A percentile compares a stretch with the other conserved stretches of the same genome.
phyloP scores from a whole-genome alignment of 2,113 vertebrate genomes.

The Panthera uncia region DNA sequence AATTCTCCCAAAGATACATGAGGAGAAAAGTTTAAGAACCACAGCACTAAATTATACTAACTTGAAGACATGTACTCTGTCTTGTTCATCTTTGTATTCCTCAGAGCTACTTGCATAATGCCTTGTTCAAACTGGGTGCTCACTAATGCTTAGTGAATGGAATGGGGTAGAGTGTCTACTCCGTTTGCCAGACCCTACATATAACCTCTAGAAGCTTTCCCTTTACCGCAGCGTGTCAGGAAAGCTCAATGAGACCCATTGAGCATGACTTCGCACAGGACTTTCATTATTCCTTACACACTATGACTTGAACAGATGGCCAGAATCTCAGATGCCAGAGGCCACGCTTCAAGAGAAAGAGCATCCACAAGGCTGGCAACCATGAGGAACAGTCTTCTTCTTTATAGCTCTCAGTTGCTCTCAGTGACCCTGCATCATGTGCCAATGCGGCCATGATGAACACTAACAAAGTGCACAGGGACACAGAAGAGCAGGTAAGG shows the following conservation, averaged over 20 bases:
- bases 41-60: background rate
- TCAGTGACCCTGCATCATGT: background rate
- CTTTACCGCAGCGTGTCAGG: background rate
- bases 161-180: background rate
- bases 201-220: background rate
- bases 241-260: background rate
- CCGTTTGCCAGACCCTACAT: rapidly evolving
- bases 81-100: background rate
- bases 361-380: background rate
- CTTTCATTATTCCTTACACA: background rate
- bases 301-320: background rate
- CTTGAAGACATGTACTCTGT: background rate
- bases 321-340: background rate
- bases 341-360: background rate
- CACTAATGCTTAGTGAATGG: background rate
- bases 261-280: background rate
- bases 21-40: background rate
- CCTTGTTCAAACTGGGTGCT: background rate
- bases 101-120: background rate
- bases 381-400: background rate
- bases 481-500: background rate
- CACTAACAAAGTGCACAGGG: background rate
- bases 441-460: background rate
- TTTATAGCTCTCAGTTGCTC: background rate
- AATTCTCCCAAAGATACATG: background rate